Base-by-base conservation (phyloP, 1,140 invertebrate genomes). In the Metopolophium dirhodum region DNA sequence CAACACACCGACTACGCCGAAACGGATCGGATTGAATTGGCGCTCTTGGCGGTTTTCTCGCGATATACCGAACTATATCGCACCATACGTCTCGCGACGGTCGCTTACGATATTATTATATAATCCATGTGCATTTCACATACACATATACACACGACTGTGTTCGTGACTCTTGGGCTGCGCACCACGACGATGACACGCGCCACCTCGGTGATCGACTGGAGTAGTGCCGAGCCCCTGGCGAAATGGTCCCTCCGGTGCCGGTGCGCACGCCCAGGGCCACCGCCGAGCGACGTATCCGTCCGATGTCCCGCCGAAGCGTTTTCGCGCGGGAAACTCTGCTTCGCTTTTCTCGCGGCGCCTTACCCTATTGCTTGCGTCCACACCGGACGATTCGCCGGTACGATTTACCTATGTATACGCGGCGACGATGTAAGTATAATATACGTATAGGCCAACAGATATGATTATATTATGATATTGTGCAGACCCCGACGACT, bases 241-340 rank as follows among this genome's bases (percentile, higher is more conserved):
- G 86, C 86, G 86, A 88, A 88, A 88, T n/a, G 30, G 47, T 88
- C 47, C 47, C 86, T 88, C 47, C 47, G 47, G 30, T 35, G 47
- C 51, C 4, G 4, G 47, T 35, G 45, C 86, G 86, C 86, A 88
- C 30, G 86, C 47, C 45, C 85, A 86, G 85, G 85, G 85, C 41
- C 20, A 47, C 45, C 26, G 11, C 22, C n/a, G n/a, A 86, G 30
- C 30, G 30, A 86, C 45, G 45, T 18, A 14, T 47, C 85, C 86
- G 47, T 51, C 41, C 85, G 22, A 41, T 41, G 83, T 86, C 41
- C 41, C 26, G 14, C 26, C 23, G 30, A 86, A 18, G 61, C 83
- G 22, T 88, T 51, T 88, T 88, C 86, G 86, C 85, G 85, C 86
- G 86, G 86, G 86, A 88, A 88, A 88, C 86, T 86, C 85, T 30